Conservation (phyloP, 2,888 invertebrate genomes). For the Epirrhoe tristata region DNA sequence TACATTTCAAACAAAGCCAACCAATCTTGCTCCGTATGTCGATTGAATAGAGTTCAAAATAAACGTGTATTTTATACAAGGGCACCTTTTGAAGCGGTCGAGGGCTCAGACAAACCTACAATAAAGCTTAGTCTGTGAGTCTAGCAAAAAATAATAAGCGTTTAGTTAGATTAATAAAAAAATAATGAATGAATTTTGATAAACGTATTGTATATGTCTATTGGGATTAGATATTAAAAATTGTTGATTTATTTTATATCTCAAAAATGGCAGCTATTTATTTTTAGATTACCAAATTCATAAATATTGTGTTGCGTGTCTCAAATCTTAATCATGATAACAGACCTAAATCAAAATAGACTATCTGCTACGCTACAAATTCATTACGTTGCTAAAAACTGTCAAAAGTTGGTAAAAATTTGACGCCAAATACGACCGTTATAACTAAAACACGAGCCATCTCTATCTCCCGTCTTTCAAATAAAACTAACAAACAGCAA, state of each 20-base stretch:
- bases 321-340: too few species aligned
- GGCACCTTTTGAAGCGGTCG: slow-evolving; percentile 34
- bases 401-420: too few species aligned
- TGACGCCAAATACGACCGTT: too few species aligned
- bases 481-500: slow-evolving; percentile 28
- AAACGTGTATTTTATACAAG: slow-evolving; percentile 13
- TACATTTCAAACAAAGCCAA: slow-evolving; percentile 31
- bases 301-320: too few species aligned
- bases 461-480: neutral
- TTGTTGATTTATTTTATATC: too few species aligned
- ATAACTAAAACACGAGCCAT: neutral
- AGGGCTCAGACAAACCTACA: slow-evolving; percentile 29
- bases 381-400: too few species aligned
- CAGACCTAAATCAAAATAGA: too few species aligned
- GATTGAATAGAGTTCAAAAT: slow-evolving; percentile 23
- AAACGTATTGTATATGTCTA: neutral
- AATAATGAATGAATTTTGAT: slow-evolving; percentile 2
- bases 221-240: neutral
- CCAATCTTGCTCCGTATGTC: slow-evolving; percentile 15
- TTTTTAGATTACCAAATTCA: too few species aligned
- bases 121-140: slow-evolving; percentile 32
- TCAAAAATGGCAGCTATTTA: neutral
- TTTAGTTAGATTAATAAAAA: slow-evolving; percentile 9
- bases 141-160: slow-evolving; percentile 23
- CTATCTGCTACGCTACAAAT: too few species aligned